These are phyloP conservation scores for Osmerus mordax DNA, from an alignment of 2,113 vertebrate genomes.

Conservation along the genomic window DNA sequence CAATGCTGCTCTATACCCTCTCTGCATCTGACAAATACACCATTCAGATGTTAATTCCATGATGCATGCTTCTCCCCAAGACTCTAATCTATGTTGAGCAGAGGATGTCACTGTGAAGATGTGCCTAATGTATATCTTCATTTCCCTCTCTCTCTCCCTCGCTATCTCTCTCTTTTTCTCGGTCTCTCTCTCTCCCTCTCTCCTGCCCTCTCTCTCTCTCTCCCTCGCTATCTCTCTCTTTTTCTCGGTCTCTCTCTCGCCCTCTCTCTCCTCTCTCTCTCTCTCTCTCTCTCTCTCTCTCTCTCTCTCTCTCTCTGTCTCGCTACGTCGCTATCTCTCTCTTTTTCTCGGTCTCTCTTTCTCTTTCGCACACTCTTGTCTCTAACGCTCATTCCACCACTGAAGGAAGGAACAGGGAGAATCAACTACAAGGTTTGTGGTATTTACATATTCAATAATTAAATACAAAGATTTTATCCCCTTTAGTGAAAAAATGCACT, in stretches of 20 bases:
- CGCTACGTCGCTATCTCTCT: slow-evolving; percentile 28
- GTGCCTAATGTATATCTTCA: not conserved
- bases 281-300: slow-evolving; percentile 21
- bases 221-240: slow-evolving; percentile 20
- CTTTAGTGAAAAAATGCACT: too few relatives aligned
- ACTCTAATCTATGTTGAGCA: not conserved
- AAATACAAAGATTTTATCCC: not conserved
- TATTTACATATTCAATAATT: not conserved
- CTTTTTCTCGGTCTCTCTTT: slow-evolving; percentile 23
- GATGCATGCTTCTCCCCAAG: not conserved
- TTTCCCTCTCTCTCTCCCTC: slow-evolving; percentile 18
- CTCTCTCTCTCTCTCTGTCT: slow-evolving; percentile 55
- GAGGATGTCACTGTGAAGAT: not conserved
- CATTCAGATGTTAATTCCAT: not conserved
- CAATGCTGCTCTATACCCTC: slow-evolving; percentile 10
- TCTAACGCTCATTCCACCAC: slow-evolving; percentile 43
- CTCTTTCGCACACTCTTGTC: slow-evolving; percentile 49
- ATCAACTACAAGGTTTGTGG: slow-evolving; percentile 87
- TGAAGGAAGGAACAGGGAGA: slow-evolving; percentile 93
- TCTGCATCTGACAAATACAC: slow-evolving; percentile 13
- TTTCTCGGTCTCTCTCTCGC: slow-evolving; percentile 15
- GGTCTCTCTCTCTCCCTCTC: slow-evolving; percentile 9
- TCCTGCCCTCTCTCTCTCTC: slow-evolving; percentile 54
- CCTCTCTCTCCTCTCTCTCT: slow-evolving; percentile 13
- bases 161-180: slow-evolving; percentile 17